Base-by-base conservation (phyloP, 2,113 vertebrate genomes). In the Spea bombifrons region DNA sequence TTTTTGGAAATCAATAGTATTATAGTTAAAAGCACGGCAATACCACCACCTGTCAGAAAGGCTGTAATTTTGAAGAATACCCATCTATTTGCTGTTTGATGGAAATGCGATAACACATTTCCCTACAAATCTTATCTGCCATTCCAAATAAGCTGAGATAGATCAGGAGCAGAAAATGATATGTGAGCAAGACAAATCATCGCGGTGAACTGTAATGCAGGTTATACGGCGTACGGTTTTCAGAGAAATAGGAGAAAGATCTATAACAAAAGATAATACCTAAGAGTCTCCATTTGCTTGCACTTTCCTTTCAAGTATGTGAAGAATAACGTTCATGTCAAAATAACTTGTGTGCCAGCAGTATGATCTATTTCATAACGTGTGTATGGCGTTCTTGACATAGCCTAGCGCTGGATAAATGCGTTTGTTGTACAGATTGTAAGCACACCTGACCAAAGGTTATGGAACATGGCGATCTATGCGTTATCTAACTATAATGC, bases 101-200 rank as follows among this genome's bases (percentile, higher is more conserved):
- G 76, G 76, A 73, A 73, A 73, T 70, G 17, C 68, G 69, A 78
- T 78, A 78, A 72, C 63, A 73, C 76, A 73, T 79, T 66, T 79
- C 70, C 76, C 76, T 79, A 66, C 64, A 79, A 73, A 73, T 79
- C 76, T 66, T 79, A 61, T 48, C 76, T 73, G 76, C 55, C 76
- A 79, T 73, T 71, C 61, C n/a, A 30, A 48, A 73, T 79, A 73
- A 71, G 61, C 53, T 46, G 64, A 66, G 70, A 73, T 71, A 66
- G 10, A 13, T 17, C 55, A n/a, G 61, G 44, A 79, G 50, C 43
- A 43, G 76, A 48, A 15, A 49, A 66, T 52, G 43, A 68, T 55
- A 17, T 70, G 75, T 50, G 55, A 61, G 53, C 12, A 44, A 46
- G 75, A 61, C 64, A 72, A 53, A 78, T 72, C 44, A 74, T 63